Evolutionary conservation across 2,888 invertebrate species (phyloP).

Genomic region (Hydrotaea diabolus): DNA sequence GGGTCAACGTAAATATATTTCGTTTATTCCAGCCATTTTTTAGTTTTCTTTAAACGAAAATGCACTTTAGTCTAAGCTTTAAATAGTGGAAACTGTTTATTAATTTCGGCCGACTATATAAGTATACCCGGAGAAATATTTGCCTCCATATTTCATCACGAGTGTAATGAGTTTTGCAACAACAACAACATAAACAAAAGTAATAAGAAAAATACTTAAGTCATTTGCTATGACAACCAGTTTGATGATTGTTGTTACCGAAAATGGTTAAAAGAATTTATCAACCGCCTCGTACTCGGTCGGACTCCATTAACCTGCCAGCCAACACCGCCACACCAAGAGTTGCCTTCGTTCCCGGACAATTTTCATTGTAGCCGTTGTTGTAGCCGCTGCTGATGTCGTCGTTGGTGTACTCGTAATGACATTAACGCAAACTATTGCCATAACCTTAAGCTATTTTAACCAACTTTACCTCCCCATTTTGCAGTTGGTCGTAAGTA

Average conservation of each 20-base stretch:
- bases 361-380: conserved; percentile 29
- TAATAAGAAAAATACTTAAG: conserved; percentile 27
- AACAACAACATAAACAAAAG: background rate
- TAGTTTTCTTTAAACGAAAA: too few relatives aligned
- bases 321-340: background rate
- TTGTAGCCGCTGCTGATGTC: conserved; percentile 9
- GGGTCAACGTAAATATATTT: too few relatives aligned
- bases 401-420: conserved; percentile 18
- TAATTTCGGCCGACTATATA: too few relatives aligned
- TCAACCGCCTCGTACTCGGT: conserved; percentile 33
- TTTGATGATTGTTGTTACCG: conserved; percentile 32
- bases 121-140: background rate
- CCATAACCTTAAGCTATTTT: conserved; percentile 56
- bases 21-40: too few relatives aligned
- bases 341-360: background rate
- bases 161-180: background rate
- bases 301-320: conserved; percentile 23
- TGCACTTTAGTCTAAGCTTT: too few relatives aligned
- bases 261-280: conserved; percentile 51
- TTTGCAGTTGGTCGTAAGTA: conserved; percentile 21
- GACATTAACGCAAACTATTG: conserved; percentile 50
- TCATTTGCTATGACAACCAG: conserved; percentile 22
- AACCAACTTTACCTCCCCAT: conserved; percentile 54
- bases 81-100: too few relatives aligned
- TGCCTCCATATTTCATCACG: background rate